Conservation (phyloP, 2,888 invertebrate genomes). For the Polietes domitor region DNA sequence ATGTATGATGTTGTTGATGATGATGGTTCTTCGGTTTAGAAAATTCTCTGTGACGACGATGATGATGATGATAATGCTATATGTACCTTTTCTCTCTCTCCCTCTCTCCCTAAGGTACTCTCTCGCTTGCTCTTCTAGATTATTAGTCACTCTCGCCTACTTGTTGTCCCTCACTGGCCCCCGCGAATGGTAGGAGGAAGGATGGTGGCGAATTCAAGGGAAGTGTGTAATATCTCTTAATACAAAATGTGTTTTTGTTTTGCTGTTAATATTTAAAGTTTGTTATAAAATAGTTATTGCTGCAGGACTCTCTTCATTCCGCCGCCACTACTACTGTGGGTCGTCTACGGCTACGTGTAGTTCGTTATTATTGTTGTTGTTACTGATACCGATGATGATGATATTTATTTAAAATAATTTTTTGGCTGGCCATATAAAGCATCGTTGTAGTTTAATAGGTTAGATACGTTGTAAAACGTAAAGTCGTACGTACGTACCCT, state of each 20-base stretch:
- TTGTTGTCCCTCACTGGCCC: not conserved
- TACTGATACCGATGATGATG: conserved; percentile 40
- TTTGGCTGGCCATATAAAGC: conserved; percentile 49
- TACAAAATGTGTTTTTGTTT: conserved; percentile 26
- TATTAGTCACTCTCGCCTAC: not conserved
- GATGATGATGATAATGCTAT: conserved; percentile 17
- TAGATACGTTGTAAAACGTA: conserved; percentile 40
- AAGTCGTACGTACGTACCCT: conserved; percentile 27
- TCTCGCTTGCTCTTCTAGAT: not conserved
- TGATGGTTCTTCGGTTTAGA: not conserved
- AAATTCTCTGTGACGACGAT: not conserved
- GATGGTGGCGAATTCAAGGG: too few relatives aligned
- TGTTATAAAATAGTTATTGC: conserved; percentile 54
- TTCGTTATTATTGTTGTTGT: not conserved
- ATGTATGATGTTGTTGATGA: not conserved
- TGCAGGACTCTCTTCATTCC: conserved; percentile 1
- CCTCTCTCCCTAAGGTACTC: not conserved
- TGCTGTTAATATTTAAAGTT: conserved; percentile 41
- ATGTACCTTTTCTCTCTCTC: not conserved
- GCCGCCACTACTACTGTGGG: not conserved
- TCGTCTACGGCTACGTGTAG: conserved; percentile 1
- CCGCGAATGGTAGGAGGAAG: not conserved
- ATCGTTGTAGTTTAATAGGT: conserved; percentile 57
- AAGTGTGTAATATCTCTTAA: conserved; percentile 23
- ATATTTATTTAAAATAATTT: conserved; percentile 54